Conservation (phyloP, 2,113 vertebrate species). For the Peucedramus taeniatus region DNA sequence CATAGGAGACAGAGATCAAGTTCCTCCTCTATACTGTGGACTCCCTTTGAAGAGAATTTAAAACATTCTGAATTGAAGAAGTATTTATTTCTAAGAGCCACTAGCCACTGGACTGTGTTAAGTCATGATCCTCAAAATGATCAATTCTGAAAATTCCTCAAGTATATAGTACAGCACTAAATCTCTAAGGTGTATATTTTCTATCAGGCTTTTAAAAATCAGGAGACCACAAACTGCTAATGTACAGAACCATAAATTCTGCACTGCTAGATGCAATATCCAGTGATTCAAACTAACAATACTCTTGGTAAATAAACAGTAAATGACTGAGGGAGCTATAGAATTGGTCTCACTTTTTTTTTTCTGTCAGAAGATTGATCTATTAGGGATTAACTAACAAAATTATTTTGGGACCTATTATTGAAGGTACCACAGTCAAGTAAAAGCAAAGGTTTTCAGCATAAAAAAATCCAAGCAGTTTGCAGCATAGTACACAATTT, state of each 20-base stretch:
- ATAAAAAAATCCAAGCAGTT: background rate
- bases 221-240: background rate
- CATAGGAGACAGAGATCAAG: background rate
- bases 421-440: background rate
- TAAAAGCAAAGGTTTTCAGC: background rate
- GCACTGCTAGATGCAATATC: background rate
- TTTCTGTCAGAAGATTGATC: background rate
- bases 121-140: background rate
- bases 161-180: background rate
- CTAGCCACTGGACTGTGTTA: background rate
- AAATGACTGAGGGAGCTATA: background rate
- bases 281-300: background rate
- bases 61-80: background rate
- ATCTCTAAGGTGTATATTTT: background rate
- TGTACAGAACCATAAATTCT: background rate
- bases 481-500: background rate
- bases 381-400: background rate
- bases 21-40: background rate
- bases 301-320: background rate
- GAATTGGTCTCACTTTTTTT: background rate
- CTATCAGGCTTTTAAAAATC: background rate
- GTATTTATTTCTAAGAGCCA: background rate
- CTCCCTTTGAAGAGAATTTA: background rate
- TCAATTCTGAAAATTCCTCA: background rate
- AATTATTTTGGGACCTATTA: background rate